Evolutionary conservation across 2,113 vertebrate genomes (phyloP), one percentile per base, ranked within the genome.

Genomic region (Atractosteus spatula): DNA sequence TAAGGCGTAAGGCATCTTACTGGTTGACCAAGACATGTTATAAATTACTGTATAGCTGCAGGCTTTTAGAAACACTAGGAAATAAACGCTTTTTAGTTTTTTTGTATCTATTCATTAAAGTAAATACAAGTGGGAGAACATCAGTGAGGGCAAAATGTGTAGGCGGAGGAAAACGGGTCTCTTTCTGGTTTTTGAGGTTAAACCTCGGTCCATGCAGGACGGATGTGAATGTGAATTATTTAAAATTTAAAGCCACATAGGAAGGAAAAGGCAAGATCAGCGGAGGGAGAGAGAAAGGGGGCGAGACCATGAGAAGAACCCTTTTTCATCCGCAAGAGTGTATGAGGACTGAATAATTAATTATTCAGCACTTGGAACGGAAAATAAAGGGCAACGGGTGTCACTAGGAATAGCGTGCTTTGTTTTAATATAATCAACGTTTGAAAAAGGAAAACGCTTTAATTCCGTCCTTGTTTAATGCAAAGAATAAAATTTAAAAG

Each of bases 181-280:
- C 66, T 47, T 68, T 76, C 4, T 51, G 51, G 78, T 70, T 54
- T 54, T 71, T 66, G 73, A 81, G 68, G 63, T 17, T 64, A 51
- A 13, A n/a, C 59, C 66, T 55, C 42, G 68, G 45, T 57, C 42
- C 76, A 59, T 74, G 72, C 78, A 81, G 84, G 76, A 83, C 81
- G 84, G 87, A 89, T 87, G 84, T 84, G 79, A 76, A 80, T 74
- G 83, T 84, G 79, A 76, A 80, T 74, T 84, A 80, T 81, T 85
- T 84, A 79, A 77, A 77, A 85, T 87, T 85, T 82, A 83, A 83
- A 88, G 77, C 81, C 86, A 74, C 83, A 82, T 84, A 84, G 85
- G 82, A 86, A 88, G 85, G 84, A 86, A 85, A 83, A 47, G 64
- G 68, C 68, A 43, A 80, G 80, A 73, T 80, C 55, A 75, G 74